Percentiles rank a stretch among this genome's conserved stretches.
These are phyloP conservation scores for Agrochola lota DNA, from an alignment of 2,888 invertebrate species.

Conservation along the genomic window DNA sequence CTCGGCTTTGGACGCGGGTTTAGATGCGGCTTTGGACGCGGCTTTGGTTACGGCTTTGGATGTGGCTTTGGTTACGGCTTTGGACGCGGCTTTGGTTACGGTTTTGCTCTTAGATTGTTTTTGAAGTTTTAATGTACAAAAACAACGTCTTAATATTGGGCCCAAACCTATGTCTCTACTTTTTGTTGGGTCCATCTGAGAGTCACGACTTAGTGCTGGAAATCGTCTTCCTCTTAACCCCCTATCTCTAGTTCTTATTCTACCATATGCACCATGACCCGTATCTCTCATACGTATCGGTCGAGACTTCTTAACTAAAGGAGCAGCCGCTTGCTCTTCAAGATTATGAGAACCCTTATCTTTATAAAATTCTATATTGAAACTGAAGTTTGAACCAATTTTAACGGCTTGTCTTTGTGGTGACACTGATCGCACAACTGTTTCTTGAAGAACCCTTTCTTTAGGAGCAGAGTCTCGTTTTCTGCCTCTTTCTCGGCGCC, in stretches of 20 bases:
- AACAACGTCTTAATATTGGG: slow-evolving; percentile 55
- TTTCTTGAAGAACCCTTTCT: slow-evolving; percentile 11
- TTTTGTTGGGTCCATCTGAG: slow-evolving; percentile 44
- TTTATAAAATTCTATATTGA: slow-evolving; percentile 73
- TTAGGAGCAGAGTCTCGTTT: slow-evolving; percentile 6
- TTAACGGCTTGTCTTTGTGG: slow-evolving; percentile 59
- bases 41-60: background rate
- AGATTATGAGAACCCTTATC: slow-evolving; percentile 31
- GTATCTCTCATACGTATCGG: slow-evolving; percentile 4
- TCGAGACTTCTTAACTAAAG: slow-evolving; percentile 11
- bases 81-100: background rate
- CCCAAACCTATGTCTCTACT: slow-evolving; percentile 39
- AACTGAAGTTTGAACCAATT: slow-evolving; percentile 71
- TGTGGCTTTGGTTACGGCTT: background rate
- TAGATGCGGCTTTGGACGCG: background rate
- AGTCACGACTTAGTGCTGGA: slow-evolving; percentile 18
- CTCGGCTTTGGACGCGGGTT: background rate
- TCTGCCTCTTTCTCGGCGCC: slow-evolving; percentile 10
- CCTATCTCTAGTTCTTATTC: slow-evolving; percentile 21
- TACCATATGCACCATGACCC: slow-evolving; percentile 29
- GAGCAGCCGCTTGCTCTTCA: slow-evolving; percentile 32
- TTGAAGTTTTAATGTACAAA: slow-evolving; percentile 71
- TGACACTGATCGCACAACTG: background rate
- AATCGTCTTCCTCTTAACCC: slow-evolving; percentile 22
- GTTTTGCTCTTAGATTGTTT: slow-evolving; percentile 37